phyloP scores from a whole-genome alignment of 2,797 vertebrate species.

The Peromyscus eremicus region DNA sequence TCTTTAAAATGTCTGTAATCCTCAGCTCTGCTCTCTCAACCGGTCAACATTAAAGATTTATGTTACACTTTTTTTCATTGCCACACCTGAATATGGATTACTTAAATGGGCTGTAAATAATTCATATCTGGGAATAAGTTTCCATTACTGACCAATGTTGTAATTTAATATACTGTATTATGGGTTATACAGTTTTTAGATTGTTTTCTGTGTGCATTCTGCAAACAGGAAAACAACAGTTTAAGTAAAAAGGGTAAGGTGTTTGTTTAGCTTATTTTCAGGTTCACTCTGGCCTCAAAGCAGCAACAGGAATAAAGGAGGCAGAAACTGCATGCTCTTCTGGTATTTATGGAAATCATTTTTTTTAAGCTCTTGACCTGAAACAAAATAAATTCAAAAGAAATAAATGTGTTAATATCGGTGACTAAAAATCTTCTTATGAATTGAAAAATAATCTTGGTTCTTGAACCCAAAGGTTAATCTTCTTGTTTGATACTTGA shows the following conservation, averaged over 20 bases:
- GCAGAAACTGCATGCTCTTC: slow-evolving; percentile 84
- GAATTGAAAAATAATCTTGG: slow-evolving; percentile 83
- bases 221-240: slow-evolving; percentile 89
- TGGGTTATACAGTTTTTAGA: slow-evolving; percentile 91
- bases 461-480: slow-evolving; percentile 85
- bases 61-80: slow-evolving; percentile 94
- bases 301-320: slow-evolving; percentile 83
- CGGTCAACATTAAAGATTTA: slow-evolving; percentile 96
- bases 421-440: slow-evolving; percentile 84
- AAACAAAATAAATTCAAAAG: slow-evolving; percentile 86
- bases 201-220: slow-evolving; percentile 90
- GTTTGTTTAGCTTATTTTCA: slow-evolving; percentile 90
- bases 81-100: slow-evolving; percentile 99
- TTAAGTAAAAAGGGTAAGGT: slow-evolving; percentile 90
- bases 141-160: slow-evolving; percentile 96
- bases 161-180: slow-evolving; percentile 99
- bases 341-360: slow-evolving; percentile 82
- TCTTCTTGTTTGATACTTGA: slow-evolving; percentile 86
- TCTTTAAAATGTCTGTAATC: slow-evolving; percentile 92
- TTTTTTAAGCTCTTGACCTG: slow-evolving; percentile 84
- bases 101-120: slow-evolving; percentile 99
- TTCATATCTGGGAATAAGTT: slow-evolving; percentile 99
- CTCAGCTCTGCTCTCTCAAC: slow-evolving; percentile 92
- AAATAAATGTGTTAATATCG: slow-evolving; percentile 86
- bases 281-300: slow-evolving; percentile 81